Evolutionary conservation across 2,797 vertebrate species (phyloP).

Genomic region (Leuciscus waleckii): DNA sequence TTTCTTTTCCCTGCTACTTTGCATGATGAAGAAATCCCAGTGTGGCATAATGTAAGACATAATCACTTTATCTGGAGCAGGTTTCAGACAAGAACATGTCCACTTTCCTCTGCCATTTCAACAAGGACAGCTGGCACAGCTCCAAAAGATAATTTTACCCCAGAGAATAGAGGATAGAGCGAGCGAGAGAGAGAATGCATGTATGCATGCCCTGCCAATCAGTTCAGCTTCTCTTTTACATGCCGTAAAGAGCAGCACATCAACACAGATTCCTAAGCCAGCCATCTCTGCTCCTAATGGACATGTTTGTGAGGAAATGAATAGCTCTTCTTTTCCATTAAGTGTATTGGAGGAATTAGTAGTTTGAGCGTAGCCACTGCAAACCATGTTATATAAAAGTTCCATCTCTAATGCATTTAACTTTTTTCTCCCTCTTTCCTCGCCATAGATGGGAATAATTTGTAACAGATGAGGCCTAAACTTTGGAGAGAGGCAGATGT

Average conservation of each 20-base stretch:
- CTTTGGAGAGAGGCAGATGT: constrained; percentile 51
- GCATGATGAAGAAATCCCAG: constrained; percentile 66
- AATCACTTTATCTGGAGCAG: constrained; percentile 66
- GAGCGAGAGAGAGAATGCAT: constrained; percentile 13
- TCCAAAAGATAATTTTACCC: constrained; percentile 67
- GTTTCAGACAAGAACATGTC: constrained; percentile 65
- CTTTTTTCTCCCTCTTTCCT: constrained; percentile 29
- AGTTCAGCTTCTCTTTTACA: constrained; percentile 52
- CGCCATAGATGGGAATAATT: constrained; percentile 57
- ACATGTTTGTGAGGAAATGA: constrained; percentile 58
- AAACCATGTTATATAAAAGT: constrained; percentile 55
- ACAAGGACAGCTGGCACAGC: constrained; percentile 58
- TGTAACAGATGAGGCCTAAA: constrained; percentile 53
- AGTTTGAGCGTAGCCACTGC: constrained; percentile 48
- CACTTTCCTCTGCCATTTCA: constrained; percentile 54
- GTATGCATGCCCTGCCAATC: constrained; percentile 52
- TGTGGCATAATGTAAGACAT: constrained; percentile 59
- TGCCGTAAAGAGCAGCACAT: constrained; percentile 41
- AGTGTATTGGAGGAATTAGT: constrained; percentile 57
- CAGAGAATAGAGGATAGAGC: constrained; percentile 47
- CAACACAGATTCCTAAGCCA: constrained; percentile 43
- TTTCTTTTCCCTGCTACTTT: constrained; percentile 53
- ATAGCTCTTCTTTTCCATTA: constrained; percentile 62
- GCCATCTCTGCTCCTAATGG: constrained; percentile 56
- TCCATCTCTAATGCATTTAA: constrained; percentile 57